These are phyloP conservation scores for Hapalemur alaotrensis DNA, from an alignment of 2,797 vertebrate genomes.

Conservation along the genomic window DNA sequence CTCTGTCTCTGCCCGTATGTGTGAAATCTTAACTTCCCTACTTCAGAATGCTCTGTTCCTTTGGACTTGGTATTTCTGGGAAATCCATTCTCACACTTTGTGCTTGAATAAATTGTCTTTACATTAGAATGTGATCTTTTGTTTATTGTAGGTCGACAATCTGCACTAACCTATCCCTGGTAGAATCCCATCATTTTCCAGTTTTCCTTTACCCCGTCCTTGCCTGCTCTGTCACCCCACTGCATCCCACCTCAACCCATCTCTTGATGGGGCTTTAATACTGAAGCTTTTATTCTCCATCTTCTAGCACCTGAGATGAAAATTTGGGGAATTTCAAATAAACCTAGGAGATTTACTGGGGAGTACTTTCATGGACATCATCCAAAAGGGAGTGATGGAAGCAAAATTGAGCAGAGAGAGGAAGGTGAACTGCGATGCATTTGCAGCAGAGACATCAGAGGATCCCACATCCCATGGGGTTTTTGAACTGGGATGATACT, in stretches of 20 bases:
- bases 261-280: background rate
- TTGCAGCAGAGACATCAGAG: background rate
- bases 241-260: background rate
- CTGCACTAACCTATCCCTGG: background rate
- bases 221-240: background rate
- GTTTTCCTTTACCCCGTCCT: background rate
- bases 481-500: background rate
- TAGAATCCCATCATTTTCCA: background rate
- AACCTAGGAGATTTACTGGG: too few species aligned
- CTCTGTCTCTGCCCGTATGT: too few species aligned
- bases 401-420: background rate
- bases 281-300: background rate
- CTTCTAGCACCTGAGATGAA: background rate
- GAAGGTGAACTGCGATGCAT: background rate
- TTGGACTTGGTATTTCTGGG: too few species aligned
- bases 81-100: too few species aligned
- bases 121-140: too few species aligned
- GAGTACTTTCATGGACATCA: background rate
- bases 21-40: too few species aligned
- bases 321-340: background rate
- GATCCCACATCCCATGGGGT: background rate
- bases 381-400: background rate
- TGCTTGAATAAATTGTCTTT: too few species aligned
- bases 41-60: too few species aligned
- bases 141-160: too few species aligned